A percentile compares a stretch with the other conserved stretches of the same genome.
Conservation (phyloP, 2,888 invertebrate species). For the Xestia sexstrigata region DNA sequence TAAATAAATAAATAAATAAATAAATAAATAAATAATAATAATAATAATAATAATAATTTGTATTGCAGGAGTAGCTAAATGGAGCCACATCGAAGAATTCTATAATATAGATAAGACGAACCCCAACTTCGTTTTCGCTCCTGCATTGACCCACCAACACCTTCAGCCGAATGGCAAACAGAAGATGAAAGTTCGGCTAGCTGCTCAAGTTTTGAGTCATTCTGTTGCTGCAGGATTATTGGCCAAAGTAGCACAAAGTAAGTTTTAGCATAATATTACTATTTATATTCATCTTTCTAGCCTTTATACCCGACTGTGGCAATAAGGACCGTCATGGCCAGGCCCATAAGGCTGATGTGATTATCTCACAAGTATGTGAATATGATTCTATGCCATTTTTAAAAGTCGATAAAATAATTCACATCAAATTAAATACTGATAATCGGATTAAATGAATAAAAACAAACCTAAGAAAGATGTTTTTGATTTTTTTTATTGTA, state of each 20-base stretch:
- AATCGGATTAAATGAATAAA: neutral
- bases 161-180: slow-evolving; percentile 1
- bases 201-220: neutral
- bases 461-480: neutral
- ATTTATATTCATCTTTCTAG: neutral
- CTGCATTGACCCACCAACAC: neutral
- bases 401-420: too few relatives aligned
- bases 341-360: too few relatives aligned
- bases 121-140: neutral
- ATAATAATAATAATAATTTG: too few relatives aligned
- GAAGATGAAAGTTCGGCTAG: neutral
- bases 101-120: neutral
- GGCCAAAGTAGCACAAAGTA: neutral
- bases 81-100: neutral
- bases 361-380: too few relatives aligned
- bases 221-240: neutral
- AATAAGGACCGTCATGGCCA: neutral
- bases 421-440: neutral
- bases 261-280: neutral
- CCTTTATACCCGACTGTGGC: neutral
- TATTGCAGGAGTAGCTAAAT: too few relatives aligned
- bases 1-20: too few relatives aligned
- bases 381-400: too few relatives aligned
- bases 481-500: neutral
- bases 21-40: too few relatives aligned